These are phyloP conservation scores for Zaprionus capensis DNA, from an alignment of 1,140 invertebrate genomes.

Conservation along the genomic window DNA sequence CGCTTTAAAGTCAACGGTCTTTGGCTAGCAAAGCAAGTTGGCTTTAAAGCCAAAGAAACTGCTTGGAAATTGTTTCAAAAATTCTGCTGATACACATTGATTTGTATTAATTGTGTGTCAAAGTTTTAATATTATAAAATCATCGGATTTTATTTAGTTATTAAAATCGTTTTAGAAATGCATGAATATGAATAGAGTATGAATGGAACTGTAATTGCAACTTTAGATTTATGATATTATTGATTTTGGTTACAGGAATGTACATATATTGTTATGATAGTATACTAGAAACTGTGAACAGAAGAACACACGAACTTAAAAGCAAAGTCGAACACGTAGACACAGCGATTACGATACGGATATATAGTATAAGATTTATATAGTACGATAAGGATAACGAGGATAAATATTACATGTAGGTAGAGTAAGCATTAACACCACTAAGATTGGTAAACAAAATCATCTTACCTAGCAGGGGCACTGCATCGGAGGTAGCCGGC, in stretches of 20 bases:
- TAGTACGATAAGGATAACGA: conserved; percentile 34
- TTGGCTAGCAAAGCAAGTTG: conserved; percentile 17
- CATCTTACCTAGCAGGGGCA: conserved; percentile 87
- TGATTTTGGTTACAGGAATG: conserved; percentile 35
- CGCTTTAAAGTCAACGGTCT: conserved; percentile 48
- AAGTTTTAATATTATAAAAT: conserved; percentile 85
- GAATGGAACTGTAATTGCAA: conserved; percentile 60
- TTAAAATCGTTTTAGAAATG: conserved; percentile 83
- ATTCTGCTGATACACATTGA: conserved; percentile 36
- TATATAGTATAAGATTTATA: conserved; percentile 10
- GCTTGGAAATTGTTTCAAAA: not conserved
- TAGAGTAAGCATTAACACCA: conserved; percentile 52
- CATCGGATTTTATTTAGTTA: conserved; percentile 78
- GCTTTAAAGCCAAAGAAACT: conserved; percentile 61
- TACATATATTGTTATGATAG: conserved; percentile 26
- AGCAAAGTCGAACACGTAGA: conserved; percentile 45
- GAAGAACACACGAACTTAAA: conserved; percentile 62
- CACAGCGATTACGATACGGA: conserved; percentile 42
- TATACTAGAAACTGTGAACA: conserved; percentile 33
- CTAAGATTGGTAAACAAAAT: conserved; percentile 72
- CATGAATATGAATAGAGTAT: conserved; percentile 62
- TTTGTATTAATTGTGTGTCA: conserved; percentile 73
- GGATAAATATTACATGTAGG: conserved; percentile 36
- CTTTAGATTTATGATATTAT: conserved; percentile 52
- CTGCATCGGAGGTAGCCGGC: conserved; percentile 96